Evolutionary conservation across 2,797 vertebrate species (phyloP).

Genomic region (Microctenopoma stevenorrisi): DNA sequence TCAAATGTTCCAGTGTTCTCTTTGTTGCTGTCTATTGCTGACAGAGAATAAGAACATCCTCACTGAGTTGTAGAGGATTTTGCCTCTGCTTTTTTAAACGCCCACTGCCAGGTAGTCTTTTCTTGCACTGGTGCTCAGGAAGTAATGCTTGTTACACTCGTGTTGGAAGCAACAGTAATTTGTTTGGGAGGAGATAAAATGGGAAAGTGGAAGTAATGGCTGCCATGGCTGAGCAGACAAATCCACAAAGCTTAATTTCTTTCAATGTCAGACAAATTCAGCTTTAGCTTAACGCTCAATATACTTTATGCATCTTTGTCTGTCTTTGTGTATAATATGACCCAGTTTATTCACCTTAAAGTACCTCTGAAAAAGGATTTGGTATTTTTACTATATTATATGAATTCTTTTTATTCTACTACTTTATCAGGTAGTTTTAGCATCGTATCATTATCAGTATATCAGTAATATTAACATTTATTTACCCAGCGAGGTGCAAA

Average conservation of each 20-base stretch:
- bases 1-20: slow-evolving; percentile 5
- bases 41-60: not conserved
- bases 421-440: not conserved
- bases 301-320: not conserved
- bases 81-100: slow-evolving; percentile 3
- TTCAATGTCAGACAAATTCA: slow-evolving; percentile 7
- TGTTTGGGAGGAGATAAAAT: slow-evolving; percentile 20
- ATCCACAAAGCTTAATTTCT: slow-evolving; percentile 19
- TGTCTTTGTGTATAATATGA: slow-evolving; percentile 2
- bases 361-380: not conserved
- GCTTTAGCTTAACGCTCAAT: slow-evolving; percentile 2
- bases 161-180: slow-evolving; percentile 14
- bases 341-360: slow-evolving; percentile 1
- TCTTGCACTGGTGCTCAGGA: not conserved
- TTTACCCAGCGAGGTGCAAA: not conserved
- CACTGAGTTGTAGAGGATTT: slow-evolving; percentile 2
- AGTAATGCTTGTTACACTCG: slow-evolving; percentile 7
- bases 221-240: slow-evolving; percentile 20
- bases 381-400: too few relatives aligned
- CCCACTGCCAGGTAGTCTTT: not conserved
- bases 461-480: not conserved
- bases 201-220: not conserved
- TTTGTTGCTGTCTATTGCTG: not conserved
- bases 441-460: not conserved
- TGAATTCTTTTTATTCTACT: too few relatives aligned